Percentiles rank a stretch among this genome's conserved stretches.
Evolutionary conservation across 2,113 vertebrate genomes (phyloP).

Genomic region (Rhizomys pruinosus): DNA sequence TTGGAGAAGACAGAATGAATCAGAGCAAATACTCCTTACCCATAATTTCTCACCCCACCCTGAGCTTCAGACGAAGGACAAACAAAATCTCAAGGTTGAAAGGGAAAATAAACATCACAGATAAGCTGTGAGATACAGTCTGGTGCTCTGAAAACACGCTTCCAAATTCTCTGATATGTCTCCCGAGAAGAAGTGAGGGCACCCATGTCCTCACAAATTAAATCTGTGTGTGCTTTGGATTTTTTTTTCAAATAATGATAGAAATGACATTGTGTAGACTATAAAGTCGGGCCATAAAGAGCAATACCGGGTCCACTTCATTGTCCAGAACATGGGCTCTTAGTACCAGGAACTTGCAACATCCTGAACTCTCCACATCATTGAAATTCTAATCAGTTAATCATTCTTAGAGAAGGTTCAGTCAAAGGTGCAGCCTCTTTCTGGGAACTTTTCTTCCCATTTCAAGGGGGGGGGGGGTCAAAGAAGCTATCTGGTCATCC

Average conservation of each 20-base stretch:
- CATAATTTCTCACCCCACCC: not conserved
- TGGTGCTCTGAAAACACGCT: not conserved
- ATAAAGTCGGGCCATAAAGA: not conserved
- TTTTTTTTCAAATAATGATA: not conserved
- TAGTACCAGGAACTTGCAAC: not conserved
- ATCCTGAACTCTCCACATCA: not conserved
- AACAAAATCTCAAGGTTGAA: slow-evolving; percentile 34
- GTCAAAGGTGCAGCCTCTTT: not conserved
- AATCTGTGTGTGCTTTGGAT: not conserved
- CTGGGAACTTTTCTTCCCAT: not conserved
- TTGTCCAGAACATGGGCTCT: not conserved
- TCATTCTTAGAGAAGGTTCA: too few species aligned
- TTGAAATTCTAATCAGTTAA: not conserved
- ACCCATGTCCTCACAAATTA: not conserved
- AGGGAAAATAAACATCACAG: not conserved
- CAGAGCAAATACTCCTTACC: slow-evolving; percentile 55
- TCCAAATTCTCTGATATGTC: not conserved
- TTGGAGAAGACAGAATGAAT: slow-evolving; percentile 15
- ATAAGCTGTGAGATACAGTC: slow-evolving; percentile 9
- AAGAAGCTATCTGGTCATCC: too few species aligned
- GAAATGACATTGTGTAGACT: not conserved
- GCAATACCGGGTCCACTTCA: not conserved
- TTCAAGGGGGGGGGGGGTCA: too few species aligned
- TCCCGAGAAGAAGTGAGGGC: not conserved
- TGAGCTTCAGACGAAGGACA: slow-evolving; percentile 6